These are phyloP conservation scores for Stramonita haemastoma DNA, from an alignment of 2,888 invertebrate genomes.

Conservation along the genomic window DNA sequence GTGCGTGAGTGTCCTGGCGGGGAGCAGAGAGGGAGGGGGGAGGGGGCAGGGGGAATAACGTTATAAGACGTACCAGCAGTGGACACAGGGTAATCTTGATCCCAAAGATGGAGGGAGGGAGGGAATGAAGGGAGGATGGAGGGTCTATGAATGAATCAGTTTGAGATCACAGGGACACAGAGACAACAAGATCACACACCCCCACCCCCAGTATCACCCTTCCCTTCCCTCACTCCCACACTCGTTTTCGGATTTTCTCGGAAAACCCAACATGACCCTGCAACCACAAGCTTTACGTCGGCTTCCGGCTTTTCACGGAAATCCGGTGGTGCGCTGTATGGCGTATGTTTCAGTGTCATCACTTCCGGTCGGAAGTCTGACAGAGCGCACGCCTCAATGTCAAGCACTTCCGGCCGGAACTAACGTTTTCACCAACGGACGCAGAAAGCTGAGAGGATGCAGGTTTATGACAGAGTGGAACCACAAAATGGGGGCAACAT, in stretches of 20 bases:
- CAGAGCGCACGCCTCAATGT: too few species aligned
- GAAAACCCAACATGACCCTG: too few species aligned
- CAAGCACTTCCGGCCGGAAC: too few species aligned
- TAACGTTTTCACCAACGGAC: not conserved
- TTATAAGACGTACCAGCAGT: not conserved
- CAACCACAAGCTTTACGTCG: too few species aligned
- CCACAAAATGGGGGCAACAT: not conserved
- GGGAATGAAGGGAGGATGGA: not conserved
- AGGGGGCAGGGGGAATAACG: not conserved
- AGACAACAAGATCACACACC: not conserved
- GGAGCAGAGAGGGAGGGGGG: not conserved
- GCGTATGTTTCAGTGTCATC: too few species aligned
- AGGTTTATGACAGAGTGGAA: not conserved
- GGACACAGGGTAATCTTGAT: conserved; percentile 14
- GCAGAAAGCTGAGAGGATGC: not conserved
- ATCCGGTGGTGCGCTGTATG: too few species aligned
- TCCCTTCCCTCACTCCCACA: too few species aligned
- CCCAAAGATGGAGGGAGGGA: not conserved
- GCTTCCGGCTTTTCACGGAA: too few species aligned
- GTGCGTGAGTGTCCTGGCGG: too few species aligned
- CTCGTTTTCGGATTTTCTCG: too few species aligned
- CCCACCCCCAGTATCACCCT: too few species aligned
- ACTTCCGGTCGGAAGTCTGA: too few species aligned
- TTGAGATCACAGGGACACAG: conserved; percentile 21
- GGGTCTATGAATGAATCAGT: not conserved